A percentile compares a stretch with the other conserved stretches of the same genome.
Evolutionary conservation across 2,797 vertebrate genomes (phyloP).

Genomic region (Manis crassicaudata): DNA sequence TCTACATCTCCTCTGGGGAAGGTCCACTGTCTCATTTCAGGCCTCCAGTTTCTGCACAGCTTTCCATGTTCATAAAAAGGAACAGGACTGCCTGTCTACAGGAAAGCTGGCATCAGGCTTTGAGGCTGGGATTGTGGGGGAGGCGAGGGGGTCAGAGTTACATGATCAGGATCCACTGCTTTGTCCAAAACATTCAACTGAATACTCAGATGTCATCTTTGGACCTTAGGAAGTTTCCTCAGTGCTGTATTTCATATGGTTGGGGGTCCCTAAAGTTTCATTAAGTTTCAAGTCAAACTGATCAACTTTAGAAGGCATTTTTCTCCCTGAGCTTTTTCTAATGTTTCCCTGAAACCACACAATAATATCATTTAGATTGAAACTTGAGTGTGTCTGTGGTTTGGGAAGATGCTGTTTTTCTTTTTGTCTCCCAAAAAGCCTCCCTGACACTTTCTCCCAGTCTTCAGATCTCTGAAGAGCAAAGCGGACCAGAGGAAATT

Average conservation of each 20-base stretch:
- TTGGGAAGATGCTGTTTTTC: not conserved
- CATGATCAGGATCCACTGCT: not conserved
- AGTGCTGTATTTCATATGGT: accelerated
- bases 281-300: not conserved
- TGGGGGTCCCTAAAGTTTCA: not conserved
- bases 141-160: not conserved
- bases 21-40: conserved; percentile 29
- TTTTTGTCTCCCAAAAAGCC: not conserved
- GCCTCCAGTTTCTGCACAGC: conserved; percentile 15
- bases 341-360: not conserved
- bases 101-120: not conserved
- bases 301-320: conserved; percentile 12
- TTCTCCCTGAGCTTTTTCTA: not conserved
- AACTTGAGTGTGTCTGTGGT: not conserved
- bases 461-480: not conserved
- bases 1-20: not conserved
- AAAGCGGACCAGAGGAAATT: not conserved
- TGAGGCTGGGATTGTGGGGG: not conserved
- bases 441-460: not conserved
- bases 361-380: not conserved
- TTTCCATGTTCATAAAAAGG: conserved; percentile 69
- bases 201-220: not conserved
- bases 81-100: conserved; percentile 32
- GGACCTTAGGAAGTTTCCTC: not conserved
- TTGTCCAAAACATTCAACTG: not conserved